phyloP scores from a whole-genome alignment of 2,797 vertebrate genomes.

The Odontamblyopus lacepedii region DNA sequence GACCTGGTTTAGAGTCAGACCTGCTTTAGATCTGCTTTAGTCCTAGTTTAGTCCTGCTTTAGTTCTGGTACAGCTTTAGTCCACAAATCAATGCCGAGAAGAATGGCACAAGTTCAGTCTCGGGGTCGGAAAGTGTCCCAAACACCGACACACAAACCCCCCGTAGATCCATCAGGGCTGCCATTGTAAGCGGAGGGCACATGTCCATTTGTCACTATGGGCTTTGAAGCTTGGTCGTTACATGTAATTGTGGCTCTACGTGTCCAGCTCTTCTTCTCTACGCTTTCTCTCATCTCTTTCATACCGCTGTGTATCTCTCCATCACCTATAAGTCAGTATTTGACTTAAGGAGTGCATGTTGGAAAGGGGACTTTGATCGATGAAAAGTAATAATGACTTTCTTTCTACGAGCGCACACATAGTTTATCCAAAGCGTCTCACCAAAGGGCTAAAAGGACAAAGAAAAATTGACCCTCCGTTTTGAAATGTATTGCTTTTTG shows the following conservation, averaged over 20 bases:
- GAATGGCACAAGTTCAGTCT: background rate
- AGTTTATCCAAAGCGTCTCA: conserved; percentile 35
- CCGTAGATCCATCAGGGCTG: background rate
- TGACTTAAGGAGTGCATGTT: conserved; percentile 73
- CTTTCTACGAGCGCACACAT: conserved; percentile 41
- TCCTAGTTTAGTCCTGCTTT: no score
- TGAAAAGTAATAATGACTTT: conserved; percentile 46
- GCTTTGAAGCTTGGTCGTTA: conserved; percentile 18
- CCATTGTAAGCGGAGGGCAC: background rate
- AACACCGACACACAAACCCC: background rate
- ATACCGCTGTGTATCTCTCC: conserved; percentile 35
- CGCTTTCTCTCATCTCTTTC: conserved; percentile 25
- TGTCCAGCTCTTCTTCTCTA: conserved; percentile 26
- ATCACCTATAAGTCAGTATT: conserved; percentile 53
- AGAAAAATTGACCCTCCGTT: conserved; percentile 22
- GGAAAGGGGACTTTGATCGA: conserved; percentile 75
- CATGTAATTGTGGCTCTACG: conserved; percentile 23
- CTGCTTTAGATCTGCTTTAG: background rate
- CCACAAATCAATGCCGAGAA: background rate
- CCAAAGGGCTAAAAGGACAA: conserved; percentile 27
- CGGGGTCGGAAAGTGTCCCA: background rate
- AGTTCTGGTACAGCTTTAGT: background rate
- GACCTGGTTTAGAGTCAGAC: background rate
- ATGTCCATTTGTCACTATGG: conserved; percentile 11
- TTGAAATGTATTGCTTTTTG: conserved; percentile 18